A percentile compares a stretch with the other conserved stretches of the same genome.
phyloP scores from a whole-genome alignment of 2,888 invertebrate species.

The Andrena chrysosceles region DNA sequence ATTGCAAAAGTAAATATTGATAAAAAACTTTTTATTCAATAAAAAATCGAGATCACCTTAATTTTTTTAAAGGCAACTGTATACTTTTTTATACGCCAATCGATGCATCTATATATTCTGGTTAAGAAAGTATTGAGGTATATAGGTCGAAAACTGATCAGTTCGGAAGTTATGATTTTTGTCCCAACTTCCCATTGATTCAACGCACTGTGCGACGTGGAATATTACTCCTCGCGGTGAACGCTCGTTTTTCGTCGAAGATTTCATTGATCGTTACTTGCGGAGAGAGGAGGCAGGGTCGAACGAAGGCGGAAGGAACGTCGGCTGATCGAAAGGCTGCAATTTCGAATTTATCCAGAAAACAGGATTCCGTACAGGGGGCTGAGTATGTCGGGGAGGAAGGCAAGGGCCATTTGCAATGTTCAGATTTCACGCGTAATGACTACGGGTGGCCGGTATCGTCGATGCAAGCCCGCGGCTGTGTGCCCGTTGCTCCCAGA shows the following conservation, averaged over 20 bases:
- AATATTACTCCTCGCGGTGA: slow-evolving; percentile 13
- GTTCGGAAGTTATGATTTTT: too few species aligned
- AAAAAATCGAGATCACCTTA: too few species aligned
- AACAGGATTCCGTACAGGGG: slow-evolving; percentile 13
- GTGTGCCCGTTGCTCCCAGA: background rate
- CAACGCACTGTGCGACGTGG: too few species aligned
- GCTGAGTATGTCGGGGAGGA: too few species aligned
- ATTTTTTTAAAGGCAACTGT: too few species aligned
- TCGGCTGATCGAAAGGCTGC: background rate
- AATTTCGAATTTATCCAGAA: slow-evolving; percentile 46
- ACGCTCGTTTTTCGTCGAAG: slow-evolving; percentile 10
- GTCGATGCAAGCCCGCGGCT: slow-evolving; percentile 7
- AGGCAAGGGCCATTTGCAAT: slow-evolving; percentile 31
- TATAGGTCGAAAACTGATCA: too few species aligned
- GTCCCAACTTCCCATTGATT: too few species aligned
- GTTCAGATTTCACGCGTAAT: slow-evolving; percentile 56
- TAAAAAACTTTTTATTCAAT: too few species aligned
- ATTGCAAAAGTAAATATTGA: too few species aligned
- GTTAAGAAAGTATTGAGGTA: too few species aligned
- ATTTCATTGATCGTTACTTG: slow-evolving; percentile 7
- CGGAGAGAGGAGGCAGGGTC: background rate
- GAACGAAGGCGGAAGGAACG: slow-evolving; percentile 6
- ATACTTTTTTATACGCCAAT: too few species aligned
- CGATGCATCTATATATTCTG: too few species aligned
- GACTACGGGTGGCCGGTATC: background rate